Evolutionary conservation across 2,797 vertebrate species (phyloP).

Genomic region (Spheniscus humboldti): DNA sequence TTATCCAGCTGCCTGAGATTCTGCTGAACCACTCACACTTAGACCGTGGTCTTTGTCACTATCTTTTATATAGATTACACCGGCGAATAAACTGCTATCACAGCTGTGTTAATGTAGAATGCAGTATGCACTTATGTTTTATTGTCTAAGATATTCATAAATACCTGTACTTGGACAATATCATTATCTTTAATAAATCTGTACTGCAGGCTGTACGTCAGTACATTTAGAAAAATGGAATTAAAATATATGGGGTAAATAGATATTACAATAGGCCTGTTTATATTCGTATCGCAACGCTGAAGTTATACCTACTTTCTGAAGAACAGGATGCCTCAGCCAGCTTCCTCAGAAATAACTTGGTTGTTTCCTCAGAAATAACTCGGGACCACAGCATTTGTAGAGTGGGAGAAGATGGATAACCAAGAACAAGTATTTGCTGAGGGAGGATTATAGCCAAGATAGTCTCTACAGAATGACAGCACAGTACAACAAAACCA

Average conservation of each 20-base stretch:
- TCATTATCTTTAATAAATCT: not conserved
- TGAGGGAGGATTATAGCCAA: not conserved
- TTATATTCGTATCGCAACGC: fast-evolving
- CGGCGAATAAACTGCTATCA: not conserved
- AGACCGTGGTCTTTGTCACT: not conserved
- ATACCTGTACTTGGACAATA: not conserved
- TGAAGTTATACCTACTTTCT: not conserved
- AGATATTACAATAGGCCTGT: not conserved
- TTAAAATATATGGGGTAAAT: not conserved
- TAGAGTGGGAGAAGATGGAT: not conserved
- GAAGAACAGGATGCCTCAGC: not conserved
- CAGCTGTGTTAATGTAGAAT: not conserved
- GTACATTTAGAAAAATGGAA: not conserved
- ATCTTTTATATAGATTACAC: not conserved
- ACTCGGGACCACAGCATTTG: not conserved
- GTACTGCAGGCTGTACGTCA: not conserved
- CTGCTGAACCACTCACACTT: not conserved
- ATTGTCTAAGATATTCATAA: not conserved
- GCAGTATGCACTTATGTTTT: not conserved
- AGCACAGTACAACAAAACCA: not conserved
- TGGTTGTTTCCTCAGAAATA: not conserved
- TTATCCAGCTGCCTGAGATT: not conserved
- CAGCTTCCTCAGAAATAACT: conserved; percentile 15
- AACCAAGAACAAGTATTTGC: not conserved
- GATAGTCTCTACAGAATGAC: not conserved